Conservation (phyloP, 2,888 invertebrate genomes). For the Prosapia bicincta region DNA sequence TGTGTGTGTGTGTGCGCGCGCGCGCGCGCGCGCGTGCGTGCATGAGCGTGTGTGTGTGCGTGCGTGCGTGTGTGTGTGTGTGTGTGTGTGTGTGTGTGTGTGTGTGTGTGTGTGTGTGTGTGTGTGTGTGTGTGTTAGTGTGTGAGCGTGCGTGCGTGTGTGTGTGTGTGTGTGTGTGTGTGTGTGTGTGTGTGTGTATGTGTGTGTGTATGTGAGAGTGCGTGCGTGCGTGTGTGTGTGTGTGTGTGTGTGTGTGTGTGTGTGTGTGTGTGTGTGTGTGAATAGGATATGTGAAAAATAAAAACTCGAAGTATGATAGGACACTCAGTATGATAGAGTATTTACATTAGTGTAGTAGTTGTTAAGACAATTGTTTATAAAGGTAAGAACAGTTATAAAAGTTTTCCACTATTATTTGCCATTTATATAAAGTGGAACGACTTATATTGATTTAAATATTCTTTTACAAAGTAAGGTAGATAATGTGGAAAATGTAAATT, state of each 20-base stretch:
- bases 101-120: conserved; percentile 22
- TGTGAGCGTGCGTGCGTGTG: conserved; percentile 20
- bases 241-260: conserved; percentile 12
- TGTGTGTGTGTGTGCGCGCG: conserved; percentile 19
- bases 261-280: conserved; percentile 12
- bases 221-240: conserved; percentile 8
- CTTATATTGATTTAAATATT: too few relatives aligned
- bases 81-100: conserved; percentile 21
- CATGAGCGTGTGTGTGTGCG: conserved; percentile 18
- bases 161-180: conserved; percentile 23
- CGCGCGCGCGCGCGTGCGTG: conserved; percentile 16
- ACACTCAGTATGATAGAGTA: too few relatives aligned
- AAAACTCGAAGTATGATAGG: too few relatives aligned
- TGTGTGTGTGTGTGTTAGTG: conserved; percentile 21
- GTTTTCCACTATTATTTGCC: too few relatives aligned
- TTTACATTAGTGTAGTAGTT: too few relatives aligned
- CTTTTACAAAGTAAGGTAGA: too few relatives aligned
- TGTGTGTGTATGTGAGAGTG: conserved; percentile 6
- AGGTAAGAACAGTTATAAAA: too few relatives aligned
- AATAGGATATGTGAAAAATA: too few relatives aligned
- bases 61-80: conserved; percentile 15
- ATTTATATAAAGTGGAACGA: too few relatives aligned
- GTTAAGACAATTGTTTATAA: too few relatives aligned
- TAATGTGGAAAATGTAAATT: too few relatives aligned
- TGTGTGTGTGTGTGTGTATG: conserved; percentile 14